These are phyloP conservation scores for Strigamia crassipes DNA, from an alignment of 2,888 invertebrate species.

Conservation along the genomic window DNA sequence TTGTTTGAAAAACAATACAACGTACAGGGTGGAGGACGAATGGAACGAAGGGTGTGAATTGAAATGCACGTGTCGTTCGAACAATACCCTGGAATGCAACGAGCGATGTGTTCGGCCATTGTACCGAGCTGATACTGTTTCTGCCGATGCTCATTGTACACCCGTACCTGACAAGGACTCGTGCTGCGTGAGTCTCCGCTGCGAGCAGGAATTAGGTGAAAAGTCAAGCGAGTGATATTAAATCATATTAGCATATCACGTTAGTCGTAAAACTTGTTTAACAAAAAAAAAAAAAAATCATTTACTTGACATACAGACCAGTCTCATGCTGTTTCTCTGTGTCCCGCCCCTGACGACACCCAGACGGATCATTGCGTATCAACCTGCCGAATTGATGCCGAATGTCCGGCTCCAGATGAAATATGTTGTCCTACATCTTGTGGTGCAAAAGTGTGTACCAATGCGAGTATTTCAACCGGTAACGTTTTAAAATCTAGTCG, in stretches of 20 bases:
- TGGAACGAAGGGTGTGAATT: slow-evolving; percentile 52
- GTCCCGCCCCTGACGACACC: slow-evolving; percentile 46
- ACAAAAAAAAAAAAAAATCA: neutral
- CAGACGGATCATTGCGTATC: slow-evolving; percentile 46
- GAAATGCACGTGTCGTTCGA: slow-evolving; percentile 51
- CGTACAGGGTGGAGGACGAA: slow-evolving; percentile 51
- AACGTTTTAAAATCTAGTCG: neutral
- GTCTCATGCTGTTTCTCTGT: slow-evolving; percentile 18
- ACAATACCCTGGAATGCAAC: slow-evolving; percentile 51
- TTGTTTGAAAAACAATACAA: slow-evolving; percentile 53
- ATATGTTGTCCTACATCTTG: slow-evolving; percentile 53
- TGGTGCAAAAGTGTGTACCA: slow-evolving; percentile 52
- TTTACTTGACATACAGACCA: neutral
- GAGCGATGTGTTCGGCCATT: slow-evolving; percentile 52
- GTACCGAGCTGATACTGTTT: slow-evolving; percentile 51
- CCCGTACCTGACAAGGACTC: slow-evolving; percentile 52
- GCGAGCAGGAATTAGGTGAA: slow-evolving; percentile 48
- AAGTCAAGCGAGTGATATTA: slow-evolving; percentile 3
- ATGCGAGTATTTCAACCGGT: slow-evolving; percentile 22
- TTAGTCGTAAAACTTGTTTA: neutral
- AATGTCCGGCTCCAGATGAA: slow-evolving; percentile 52
- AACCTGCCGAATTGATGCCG: slow-evolving; percentile 52
- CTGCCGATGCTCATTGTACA: slow-evolving; percentile 51
- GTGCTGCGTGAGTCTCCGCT: slow-evolving; percentile 53
- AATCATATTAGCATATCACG: neutral